These are phyloP conservation scores for Enteromius paludinosus DNA, from an alignment of 2,797 vertebrate genomes.

Conservation along the genomic window DNA sequence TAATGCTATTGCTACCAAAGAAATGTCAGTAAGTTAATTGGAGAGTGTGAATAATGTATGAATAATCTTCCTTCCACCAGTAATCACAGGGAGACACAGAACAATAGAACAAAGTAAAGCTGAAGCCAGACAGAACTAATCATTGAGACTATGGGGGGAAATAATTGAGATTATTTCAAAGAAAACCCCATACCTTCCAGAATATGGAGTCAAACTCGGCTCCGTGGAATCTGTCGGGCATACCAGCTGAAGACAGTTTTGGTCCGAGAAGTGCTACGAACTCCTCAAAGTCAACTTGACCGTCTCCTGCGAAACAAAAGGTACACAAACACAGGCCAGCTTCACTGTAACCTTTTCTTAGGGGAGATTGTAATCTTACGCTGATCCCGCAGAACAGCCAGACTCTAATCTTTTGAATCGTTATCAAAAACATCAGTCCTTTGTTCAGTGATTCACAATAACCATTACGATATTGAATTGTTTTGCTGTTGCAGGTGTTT, in stretches of 20 bases:
- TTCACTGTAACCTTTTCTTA: neutral
- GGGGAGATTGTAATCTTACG: constrained; percentile 13
- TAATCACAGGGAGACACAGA: constrained; percentile 34
- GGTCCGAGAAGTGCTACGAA: constrained; percentile 96
- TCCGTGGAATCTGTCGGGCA: constrained; percentile 94
- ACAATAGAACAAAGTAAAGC: constrained; percentile 30
- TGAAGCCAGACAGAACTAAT: constrained; percentile 20
- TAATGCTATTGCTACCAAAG: constrained; percentile 7
- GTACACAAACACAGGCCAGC: constrained; percentile 26
- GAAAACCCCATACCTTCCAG: constrained; percentile 88
- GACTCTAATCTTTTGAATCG: constrained; percentile 2
- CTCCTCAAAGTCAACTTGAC: constrained; percentile 97
- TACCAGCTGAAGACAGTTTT: constrained; percentile 90
- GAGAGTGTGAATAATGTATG: constrained; percentile 46
- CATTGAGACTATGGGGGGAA: neutral
- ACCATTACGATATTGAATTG: constrained; percentile 5
- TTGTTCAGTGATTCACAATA: constrained; percentile 20
- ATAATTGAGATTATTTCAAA: constrained; percentile 10
- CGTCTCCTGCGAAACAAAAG: constrained; percentile 82
- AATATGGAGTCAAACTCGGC: constrained; percentile 97
- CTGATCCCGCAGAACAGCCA: constrained; percentile 5
- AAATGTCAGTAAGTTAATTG: constrained; percentile 44
- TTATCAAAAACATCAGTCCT: constrained; percentile 34
- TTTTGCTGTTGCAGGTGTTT: constrained; percentile 10
- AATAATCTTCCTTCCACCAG: constrained; percentile 34